Evolutionary conservation across 2,797 vertebrate species (phyloP).

Genomic region (Enoplosus armatus): DNA sequence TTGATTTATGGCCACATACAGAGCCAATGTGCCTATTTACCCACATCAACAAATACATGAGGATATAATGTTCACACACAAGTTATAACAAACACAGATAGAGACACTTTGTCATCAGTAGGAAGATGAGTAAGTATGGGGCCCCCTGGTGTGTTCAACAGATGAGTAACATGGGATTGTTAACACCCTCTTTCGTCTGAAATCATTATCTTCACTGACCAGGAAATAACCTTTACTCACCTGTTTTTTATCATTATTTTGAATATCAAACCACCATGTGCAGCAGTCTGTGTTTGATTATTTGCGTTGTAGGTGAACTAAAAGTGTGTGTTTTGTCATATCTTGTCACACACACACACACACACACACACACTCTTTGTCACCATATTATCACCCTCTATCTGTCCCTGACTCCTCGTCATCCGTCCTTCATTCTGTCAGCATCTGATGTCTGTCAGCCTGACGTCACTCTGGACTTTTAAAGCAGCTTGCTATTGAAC

Average conservation of each 20-base stretch:
- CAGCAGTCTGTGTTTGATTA: background rate
- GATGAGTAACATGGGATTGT: constrained; percentile 9
- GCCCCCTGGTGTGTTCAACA: background rate
- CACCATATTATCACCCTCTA: background rate
- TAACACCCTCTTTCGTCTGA: background rate
- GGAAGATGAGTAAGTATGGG: background rate
- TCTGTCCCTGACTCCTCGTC: constrained; percentile 26
- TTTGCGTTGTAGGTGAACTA: constrained; percentile 21
- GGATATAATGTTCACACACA: background rate
- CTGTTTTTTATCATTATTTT: constrained; percentile 16
- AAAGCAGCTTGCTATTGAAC: constrained; percentile 20
- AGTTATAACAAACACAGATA: background rate
- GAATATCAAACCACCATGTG: constrained; percentile 13
- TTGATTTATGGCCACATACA: constrained; percentile 37
- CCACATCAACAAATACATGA: background rate
- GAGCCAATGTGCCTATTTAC: constrained; percentile 11
- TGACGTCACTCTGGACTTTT: constrained; percentile 27
- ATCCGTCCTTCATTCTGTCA: constrained; percentile 26
- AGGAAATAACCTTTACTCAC: constrained; percentile 32
- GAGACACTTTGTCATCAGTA: background rate
- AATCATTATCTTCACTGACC: constrained; percentile 8
- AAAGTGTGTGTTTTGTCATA: too few relatives aligned
- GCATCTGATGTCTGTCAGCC: constrained; percentile 49
- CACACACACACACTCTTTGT: background rate
- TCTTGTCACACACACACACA: too few relatives aligned